These are phyloP conservation scores for Drosophila cardini DNA, from an alignment of 1,140 invertebrate genomes.

Conservation along the genomic window DNA sequence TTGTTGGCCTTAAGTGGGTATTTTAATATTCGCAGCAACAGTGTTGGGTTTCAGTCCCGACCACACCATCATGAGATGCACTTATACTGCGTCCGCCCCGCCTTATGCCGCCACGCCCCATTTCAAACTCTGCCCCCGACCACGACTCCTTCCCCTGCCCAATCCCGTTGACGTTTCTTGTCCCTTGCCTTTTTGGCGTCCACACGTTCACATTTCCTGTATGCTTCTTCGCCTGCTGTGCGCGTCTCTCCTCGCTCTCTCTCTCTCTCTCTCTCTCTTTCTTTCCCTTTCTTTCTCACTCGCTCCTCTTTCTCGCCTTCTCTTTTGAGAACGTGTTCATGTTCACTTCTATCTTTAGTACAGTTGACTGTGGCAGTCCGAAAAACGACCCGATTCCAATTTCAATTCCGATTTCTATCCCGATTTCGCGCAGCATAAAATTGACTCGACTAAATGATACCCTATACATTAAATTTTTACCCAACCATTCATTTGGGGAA, in stretches of 20 bases:
- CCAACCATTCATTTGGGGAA: not conserved
- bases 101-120: not conserved
- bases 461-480: not conserved
- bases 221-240: constrained; percentile 47
- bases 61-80: constrained; percentile 68
- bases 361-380: constrained; percentile 59
- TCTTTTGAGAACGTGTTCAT: constrained; percentile 65
- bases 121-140: not conserved
- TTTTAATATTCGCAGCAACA: constrained; percentile 81
- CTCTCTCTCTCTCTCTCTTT: constrained; percentile 7
- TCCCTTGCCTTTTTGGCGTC: constrained; percentile 36
- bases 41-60: constrained; percentile 74
- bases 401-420: constrained; percentile 15
- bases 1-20: constrained; percentile 75
- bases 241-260: not conserved
- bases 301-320: constrained; percentile 8
- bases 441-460: not conserved
- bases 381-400: constrained; percentile 38
- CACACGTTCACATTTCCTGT: constrained; percentile 70
- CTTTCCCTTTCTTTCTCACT: constrained; percentile 4
- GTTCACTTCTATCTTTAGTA: constrained; percentile 75
- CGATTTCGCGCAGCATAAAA: not conserved
- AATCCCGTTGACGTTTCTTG: not conserved
- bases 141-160: not conserved
- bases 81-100: constrained; percentile 53